Base-by-base conservation (phyloP, 2,888 invertebrate species). In the Tholera decimalis region DNA sequence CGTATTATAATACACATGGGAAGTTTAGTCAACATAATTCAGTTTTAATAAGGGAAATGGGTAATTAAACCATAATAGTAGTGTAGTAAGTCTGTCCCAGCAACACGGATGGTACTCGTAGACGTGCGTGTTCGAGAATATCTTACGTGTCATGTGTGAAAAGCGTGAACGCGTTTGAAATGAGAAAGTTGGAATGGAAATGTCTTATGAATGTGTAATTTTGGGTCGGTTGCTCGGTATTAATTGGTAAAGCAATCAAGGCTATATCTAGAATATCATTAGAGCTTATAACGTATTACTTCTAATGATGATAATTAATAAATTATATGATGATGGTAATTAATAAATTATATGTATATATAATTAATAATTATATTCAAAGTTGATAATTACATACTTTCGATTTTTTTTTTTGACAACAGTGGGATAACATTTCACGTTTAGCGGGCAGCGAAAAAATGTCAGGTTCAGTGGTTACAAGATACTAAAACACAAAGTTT, bases 151-250 rank as follows among this genome's bases (percentile, higher is more conserved):
- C 20, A 11, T 73, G 68, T 53, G 74, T 39, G 44, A 47, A 37
- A 41, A 71, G 55, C 67, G 60, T 72, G 74, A 43, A 53, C 26
- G 22, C 9, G 15, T 6, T 24, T 3, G 8, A 55, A 70, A 58
- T 67, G 51, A 18, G 71, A 72, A 72, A 72, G 71, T 72, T 55
- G n/a, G 1, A 41, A 46, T 26, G 9, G 37, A 49, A 65, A 57
- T 39, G 37, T 41, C 9, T 53, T 26, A 18, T 58, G 30, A 41
- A 35, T 60, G 28, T 26, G 9, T 68, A 33, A 59, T 24, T 58
- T 50, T 37, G 35, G 28, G 30, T 35, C 18, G 30, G 24, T 24
- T 15, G 7, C 8, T 44, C 3, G 15, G 24, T n/a, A 41, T 7
- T 28, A 7, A 7, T n/a, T 39, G 39, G 39, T 39, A 8, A 7